phyloP scores from a whole-genome alignment of 2,888 invertebrate genomes.

The Meiosimyza decipiens region DNA sequence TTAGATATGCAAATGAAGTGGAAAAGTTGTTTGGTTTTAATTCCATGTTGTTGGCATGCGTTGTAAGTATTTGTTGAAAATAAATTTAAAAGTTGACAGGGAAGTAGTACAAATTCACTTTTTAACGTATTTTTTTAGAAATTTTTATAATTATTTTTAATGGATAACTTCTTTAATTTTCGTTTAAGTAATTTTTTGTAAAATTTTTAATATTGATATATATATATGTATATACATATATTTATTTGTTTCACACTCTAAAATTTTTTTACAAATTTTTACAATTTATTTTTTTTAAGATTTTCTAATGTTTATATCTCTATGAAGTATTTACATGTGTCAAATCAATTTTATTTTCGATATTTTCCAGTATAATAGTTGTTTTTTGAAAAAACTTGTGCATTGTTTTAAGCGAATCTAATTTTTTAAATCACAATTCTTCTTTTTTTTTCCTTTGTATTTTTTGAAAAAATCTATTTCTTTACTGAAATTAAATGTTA shows the following conservation, averaged over 20 bases:
- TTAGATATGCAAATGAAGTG: not conserved
- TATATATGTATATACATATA: too few species aligned
- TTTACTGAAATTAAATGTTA: too few species aligned
- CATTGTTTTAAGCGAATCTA: too few species aligned
- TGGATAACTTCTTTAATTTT: not conserved
- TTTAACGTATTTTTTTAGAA: not conserved
- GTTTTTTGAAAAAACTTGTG: too few species aligned
- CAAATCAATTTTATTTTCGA: not conserved
- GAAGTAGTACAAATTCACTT: not conserved
- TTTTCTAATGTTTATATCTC: not conserved
- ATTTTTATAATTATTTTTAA: not conserved
- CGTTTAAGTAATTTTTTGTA: not conserved
- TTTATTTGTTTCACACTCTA: too few species aligned
- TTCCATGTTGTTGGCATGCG: conserved; percentile 2
- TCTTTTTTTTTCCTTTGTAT: not conserved
- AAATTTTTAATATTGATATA: not conserved
- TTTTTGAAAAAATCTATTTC: too few species aligned
- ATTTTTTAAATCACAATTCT: too few species aligned
- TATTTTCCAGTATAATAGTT: not conserved
- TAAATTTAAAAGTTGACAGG: not conserved
- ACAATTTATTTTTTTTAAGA: not conserved
- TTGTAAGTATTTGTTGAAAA: not conserved
- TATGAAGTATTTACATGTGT: not conserved
- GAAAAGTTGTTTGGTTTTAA: not conserved
- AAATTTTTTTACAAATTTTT: too few species aligned